phyloP scores from a whole-genome alignment of 2,113 vertebrate genomes.

The Anhinga anhinga region DNA sequence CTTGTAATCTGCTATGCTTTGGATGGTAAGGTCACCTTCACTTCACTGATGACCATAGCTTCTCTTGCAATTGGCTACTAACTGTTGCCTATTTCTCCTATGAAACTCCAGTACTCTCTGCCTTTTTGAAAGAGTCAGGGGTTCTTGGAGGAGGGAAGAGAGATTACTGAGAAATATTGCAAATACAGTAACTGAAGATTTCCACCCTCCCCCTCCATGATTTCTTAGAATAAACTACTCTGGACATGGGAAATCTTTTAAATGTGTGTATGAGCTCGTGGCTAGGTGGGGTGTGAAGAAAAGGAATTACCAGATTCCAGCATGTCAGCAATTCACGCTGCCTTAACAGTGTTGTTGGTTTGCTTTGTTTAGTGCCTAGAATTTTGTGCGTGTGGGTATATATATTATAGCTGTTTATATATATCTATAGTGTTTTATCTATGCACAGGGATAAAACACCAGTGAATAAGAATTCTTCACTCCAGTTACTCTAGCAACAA shows the following conservation, averaged over 20 bases:
- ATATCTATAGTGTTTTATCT: neutral
- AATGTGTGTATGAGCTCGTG: neutral
- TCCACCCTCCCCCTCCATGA: neutral
- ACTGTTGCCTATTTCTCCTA: neutral
- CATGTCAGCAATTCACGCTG: neutral
- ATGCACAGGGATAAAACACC: neutral
- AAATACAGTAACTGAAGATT: neutral
- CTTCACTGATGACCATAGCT: neutral
- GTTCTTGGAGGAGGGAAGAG: neutral
- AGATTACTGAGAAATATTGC: neutral
- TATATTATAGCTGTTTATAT: no score
- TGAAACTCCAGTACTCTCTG: neutral
- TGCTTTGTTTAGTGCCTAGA: neutral
- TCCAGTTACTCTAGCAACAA: neutral
- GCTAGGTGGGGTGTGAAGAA: neutral
- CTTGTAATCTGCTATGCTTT: accelerated
- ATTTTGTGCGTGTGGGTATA: neutral
- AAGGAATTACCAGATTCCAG: neutral
- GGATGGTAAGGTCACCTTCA: neutral
- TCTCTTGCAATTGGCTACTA: neutral
- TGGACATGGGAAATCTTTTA: neutral
- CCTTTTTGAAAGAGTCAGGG: neutral
- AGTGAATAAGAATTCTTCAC: neutral
- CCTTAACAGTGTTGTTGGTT: neutral
- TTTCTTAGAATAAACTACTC: neutral